Conservation (phyloP, 2,888 invertebrate genomes). For the Zaprionus lineosus region DNA sequence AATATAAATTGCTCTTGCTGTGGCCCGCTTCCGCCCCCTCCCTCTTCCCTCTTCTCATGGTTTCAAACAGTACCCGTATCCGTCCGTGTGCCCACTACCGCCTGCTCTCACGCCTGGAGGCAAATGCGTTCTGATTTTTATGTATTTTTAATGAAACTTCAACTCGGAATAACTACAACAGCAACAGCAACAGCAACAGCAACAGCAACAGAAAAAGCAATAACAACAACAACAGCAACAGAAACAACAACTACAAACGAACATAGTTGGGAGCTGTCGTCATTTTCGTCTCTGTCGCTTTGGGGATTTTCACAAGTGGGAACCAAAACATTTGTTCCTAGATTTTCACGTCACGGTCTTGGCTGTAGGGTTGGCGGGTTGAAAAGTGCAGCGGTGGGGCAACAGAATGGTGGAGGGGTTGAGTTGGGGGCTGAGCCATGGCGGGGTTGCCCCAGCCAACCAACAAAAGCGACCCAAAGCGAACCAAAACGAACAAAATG, state of each 20-base stretch:
- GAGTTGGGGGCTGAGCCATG: conserved; percentile 4
- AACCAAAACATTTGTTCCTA: conserved; percentile 79
- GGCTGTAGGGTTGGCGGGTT: conserved; percentile 37
- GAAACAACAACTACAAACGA: conserved; percentile 27
- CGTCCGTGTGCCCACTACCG: too few species aligned
- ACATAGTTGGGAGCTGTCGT: conserved; percentile 41
- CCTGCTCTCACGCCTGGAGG: conserved; percentile 38
- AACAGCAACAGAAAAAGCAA: background rate
- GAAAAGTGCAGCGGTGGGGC: too few species aligned
- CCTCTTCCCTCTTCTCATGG: too few species aligned
- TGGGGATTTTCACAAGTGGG: conserved; percentile 76
- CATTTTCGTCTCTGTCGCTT: conserved; percentile 33
- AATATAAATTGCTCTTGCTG: conserved; percentile 22
- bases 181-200: background rate
- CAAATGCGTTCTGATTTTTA: conserved; percentile 64
- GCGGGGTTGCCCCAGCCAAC: conserved; percentile 52
- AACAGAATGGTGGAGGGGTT: too few species aligned
- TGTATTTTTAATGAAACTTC: conserved; percentile 72
- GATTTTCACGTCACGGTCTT: conserved; percentile 71
- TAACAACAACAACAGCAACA: conserved; percentile 1
- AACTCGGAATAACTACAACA: conserved; percentile 34
- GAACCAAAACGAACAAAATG: background rate
- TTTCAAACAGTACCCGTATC: too few species aligned
- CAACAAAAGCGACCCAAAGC: conserved; percentile 11
- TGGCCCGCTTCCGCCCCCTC: too few species aligned